These are phyloP conservation scores for Tinea trinotella DNA, from an alignment of 2,888 invertebrate species.

Conservation along the genomic window DNA sequence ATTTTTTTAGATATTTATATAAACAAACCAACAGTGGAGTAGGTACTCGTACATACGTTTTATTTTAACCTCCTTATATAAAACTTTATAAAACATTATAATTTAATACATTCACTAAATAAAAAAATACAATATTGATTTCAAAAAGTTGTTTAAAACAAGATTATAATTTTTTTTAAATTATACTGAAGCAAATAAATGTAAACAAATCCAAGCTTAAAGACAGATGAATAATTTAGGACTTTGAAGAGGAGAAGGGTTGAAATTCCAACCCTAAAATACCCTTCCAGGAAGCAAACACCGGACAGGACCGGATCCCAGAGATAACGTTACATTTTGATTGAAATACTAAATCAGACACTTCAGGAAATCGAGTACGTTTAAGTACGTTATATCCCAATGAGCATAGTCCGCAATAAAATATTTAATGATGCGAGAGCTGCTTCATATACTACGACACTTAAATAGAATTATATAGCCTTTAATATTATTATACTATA, in stretches of 20 bases:
- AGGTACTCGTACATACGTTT: too few relatives aligned
- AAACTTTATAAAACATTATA: too few relatives aligned
- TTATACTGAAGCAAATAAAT: not conserved
- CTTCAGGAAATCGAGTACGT: not conserved
- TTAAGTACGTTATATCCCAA: not conserved
- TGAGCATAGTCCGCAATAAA: too few relatives aligned
- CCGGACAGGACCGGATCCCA: constrained; percentile 22
- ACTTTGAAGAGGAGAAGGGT: not conserved
- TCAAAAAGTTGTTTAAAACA: not conserved
- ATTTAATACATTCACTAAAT: too few relatives aligned
- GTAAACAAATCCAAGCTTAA: not conserved
- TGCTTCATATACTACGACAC: too few relatives aligned
- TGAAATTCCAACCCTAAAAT: constrained; percentile 8
- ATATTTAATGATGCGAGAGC: too few relatives aligned
- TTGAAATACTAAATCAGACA: constrained; percentile 45
- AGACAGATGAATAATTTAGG: not conserved
- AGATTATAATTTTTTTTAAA: not conserved
- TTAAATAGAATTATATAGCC: too few relatives aligned
- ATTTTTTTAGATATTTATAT: too few relatives aligned
- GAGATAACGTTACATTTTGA: constrained; percentile 39
- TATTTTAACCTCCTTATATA: too few relatives aligned
- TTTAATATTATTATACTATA: too few relatives aligned
- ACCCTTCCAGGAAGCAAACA: not conserved
- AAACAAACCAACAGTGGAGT: too few relatives aligned
- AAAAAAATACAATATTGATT: too few relatives aligned